Evolutionary conservation across 2,888 invertebrate species (phyloP).

Genomic region (Meandrusa payeni): DNA sequence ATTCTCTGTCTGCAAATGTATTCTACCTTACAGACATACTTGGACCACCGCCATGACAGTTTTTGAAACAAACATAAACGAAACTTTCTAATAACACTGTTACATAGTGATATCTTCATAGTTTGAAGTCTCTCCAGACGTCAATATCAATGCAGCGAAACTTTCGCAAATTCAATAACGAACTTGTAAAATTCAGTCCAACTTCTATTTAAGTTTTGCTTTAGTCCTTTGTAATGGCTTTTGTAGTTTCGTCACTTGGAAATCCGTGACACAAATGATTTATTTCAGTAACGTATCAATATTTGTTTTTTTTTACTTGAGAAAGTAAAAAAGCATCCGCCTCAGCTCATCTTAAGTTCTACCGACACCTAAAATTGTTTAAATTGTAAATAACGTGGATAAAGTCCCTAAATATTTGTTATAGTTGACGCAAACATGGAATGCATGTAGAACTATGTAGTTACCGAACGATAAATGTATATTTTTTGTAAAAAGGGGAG

Average conservation of each 20-base stretch:
- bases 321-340: too few relatives aligned
- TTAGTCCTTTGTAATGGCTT: constrained; percentile 24
- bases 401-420: too few relatives aligned
- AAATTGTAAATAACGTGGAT: too few relatives aligned
- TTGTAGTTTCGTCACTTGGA: constrained; percentile 20
- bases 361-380: too few relatives aligned
- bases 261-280: constrained; percentile 7
- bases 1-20: too few relatives aligned
- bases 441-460: too few relatives aligned
- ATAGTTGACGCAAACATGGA: too few relatives aligned
- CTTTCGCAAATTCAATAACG: constrained; percentile 23
- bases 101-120: constrained; percentile 22
- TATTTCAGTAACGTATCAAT: too few relatives aligned
- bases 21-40: background rate
- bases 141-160: constrained; percentile 22
- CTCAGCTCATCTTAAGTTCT: too few relatives aligned
- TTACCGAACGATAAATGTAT: too few relatives aligned
- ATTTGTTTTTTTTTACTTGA: too few relatives aligned
- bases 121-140: constrained; percentile 23
- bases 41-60: background rate
- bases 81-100: constrained; percentile 19
- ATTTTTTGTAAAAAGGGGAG: too few relatives aligned
- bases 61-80: constrained; percentile 10
- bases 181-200: constrained; percentile 24
- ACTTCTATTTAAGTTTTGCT: constrained; percentile 25